A percentile compares a stretch with the other conserved stretches of the same genome.
Conservation (phyloP, 1,140 invertebrate species). For the Bombus confusus region DNA sequence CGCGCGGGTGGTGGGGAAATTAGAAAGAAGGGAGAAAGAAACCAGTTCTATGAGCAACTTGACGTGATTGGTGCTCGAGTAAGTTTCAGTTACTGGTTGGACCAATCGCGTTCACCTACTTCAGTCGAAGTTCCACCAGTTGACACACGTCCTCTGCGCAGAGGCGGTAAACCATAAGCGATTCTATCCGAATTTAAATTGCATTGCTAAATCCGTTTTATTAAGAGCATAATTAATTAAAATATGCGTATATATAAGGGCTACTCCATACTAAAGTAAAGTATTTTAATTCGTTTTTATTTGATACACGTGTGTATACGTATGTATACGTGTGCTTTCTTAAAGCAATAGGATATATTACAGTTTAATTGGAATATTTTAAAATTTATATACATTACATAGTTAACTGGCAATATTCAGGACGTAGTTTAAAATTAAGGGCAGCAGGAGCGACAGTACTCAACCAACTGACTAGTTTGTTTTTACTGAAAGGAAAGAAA, state of each 20-base stretch:
- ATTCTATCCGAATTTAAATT: conserved; percentile 9
- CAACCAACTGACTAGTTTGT: conserved; percentile 80
- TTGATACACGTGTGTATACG: not conserved
- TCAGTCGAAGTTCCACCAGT: not conserved
- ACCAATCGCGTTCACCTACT: not conserved
- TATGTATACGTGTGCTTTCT: not conserved
- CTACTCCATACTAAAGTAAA: not conserved
- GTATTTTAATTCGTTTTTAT: not conserved
- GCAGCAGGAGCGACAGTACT: conserved; percentile 74
- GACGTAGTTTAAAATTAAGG: conserved; percentile 71
- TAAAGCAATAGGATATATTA: not conserved
- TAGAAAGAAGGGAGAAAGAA: not conserved
- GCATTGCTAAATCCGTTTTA: not conserved
- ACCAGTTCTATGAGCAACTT: not conserved
- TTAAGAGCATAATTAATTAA: not conserved
- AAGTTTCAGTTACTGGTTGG: not conserved
- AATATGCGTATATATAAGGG: not conserved
- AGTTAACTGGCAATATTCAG: conserved; percentile 75
- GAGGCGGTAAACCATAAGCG: conserved; percentile 13
- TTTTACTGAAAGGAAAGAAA: conserved; percentile 72
- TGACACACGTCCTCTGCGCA: not conserved
- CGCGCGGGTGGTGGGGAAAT: conserved; percentile 61
- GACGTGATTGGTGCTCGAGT: not conserved
- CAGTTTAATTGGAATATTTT: not conserved
- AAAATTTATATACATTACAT: not conserved